Base-by-base conservation (phyloP, 1,140 invertebrate species). In the Drosophila tani region DNA sequence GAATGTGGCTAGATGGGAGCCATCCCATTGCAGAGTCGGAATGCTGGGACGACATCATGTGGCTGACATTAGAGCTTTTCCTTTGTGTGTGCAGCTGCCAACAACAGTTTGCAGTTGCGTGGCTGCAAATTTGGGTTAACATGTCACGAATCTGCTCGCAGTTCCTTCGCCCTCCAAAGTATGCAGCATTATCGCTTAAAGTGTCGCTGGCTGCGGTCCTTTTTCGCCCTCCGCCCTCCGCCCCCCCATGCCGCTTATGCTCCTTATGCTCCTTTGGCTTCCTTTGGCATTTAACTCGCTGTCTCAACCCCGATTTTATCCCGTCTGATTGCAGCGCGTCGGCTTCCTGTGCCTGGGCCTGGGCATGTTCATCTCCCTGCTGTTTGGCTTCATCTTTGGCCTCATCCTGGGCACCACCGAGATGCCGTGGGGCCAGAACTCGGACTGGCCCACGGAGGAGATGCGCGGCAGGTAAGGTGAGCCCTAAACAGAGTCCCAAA, bases 351-450 rank as follows among this genome's bases (percentile, higher is more conserved):
- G 95, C 73, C 94, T 97, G 56, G 84, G 95, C 5, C 91, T 96
- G 6, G 97, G 96, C 5, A 95, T 97, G 91, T 92, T 95, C 0
- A 81, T 97, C 5, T 97, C 96, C 15, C 93, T 97, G 35, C 49
- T 95, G 1, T 96, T 96, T 93, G 97, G 97, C 14, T 97, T 97
- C 84, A 94, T 97, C 56, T 97, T 97, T 82, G 97, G 97, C 5
- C 92, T 97, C 0, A 95, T 97, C 43, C 93, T 96, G 67, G 96
- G 96, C 2, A 95, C 95, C 2, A 96, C 95, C 2, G 94, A 95
- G 66, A 96, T 96, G 95, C 95, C 95, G 2, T 97, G 96, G 96
- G 96, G 96, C 1, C 85, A 90, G 35, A 95, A 95, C 70, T 94
- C 95, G 14, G 95, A 95, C 64, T 97, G 96, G 96, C 97, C 97